A percentile compares a stretch with the other conserved stretches of the same genome.
phyloP scores from a whole-genome alignment of 2,888 invertebrate species.

The Drosophila pseudotalamancana region DNA sequence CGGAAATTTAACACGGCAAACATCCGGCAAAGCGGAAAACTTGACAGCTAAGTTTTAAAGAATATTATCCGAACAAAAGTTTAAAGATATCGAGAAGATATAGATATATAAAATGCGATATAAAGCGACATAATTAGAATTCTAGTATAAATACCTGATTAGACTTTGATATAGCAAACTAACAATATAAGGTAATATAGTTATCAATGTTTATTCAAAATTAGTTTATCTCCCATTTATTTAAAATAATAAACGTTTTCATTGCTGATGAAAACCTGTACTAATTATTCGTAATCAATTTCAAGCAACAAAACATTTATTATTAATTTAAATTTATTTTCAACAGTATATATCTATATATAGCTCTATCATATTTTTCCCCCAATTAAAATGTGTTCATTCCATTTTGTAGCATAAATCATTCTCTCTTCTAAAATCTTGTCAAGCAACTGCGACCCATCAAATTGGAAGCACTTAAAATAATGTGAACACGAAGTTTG shows the following conservation, averaged over 20 bases:
- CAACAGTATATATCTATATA: no score
- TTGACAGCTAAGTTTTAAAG: background rate
- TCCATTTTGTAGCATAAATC: background rate
- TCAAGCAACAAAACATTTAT: no score
- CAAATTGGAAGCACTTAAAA: conserved; percentile 31
- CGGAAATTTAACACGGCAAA: conserved; percentile 61
- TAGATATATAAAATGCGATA: no score
- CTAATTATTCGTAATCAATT: background rate
- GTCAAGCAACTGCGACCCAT: background rate
- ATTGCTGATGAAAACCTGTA: background rate
- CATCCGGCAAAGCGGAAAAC: conserved; percentile 29
- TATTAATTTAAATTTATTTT: no score
- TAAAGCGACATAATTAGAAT: no score
- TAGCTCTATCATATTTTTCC: no score
- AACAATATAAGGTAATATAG: no score
- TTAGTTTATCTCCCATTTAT: no score
- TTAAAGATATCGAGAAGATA: background rate
- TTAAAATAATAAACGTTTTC: no score
- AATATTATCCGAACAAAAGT: background rate
- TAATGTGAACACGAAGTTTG: conserved; percentile 47
- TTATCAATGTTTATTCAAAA: no score
- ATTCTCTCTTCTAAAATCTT: background rate
- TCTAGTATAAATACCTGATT: no score
- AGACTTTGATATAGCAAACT: no score
- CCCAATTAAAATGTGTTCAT: background rate